Base-by-base conservation (phyloP, 2,888 invertebrate species). In the Tupiocoris notatus region DNA sequence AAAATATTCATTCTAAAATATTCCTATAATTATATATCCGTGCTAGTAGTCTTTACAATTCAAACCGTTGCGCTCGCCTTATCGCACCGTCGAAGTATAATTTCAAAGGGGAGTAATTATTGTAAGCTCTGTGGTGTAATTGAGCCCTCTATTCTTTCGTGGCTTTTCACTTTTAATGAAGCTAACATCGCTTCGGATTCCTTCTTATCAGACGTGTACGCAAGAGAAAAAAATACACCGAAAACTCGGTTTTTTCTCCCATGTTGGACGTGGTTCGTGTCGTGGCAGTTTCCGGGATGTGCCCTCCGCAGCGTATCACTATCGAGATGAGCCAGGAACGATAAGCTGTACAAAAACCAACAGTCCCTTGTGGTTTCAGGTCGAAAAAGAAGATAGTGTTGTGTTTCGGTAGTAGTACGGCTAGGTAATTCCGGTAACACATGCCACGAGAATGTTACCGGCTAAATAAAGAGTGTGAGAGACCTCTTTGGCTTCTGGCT, bases 401-500 rank as follows among this genome's bases (percentile, higher is more conserved):
- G 39, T 39, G 39, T 39, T 39, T 39, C 39, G 39, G 39, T 39
- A 12, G 3, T 39, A 39, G 39, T 39, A 12, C 6, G 12, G 39
- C 63, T 39, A 62, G 63, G 63, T 62, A 73, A 73, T 73, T 73
- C 63, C 39, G 73, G 73, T 63, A 73, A 73, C 73, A 73, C 73
- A 73, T 73, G 73, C 73, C 73, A 63, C 73, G 39, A 62, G 54
- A 63, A 73, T 62, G 62, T 62, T 73, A 70, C 70, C 63, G 20
- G 73, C 73, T 73, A 73, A 73, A 73, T 73, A 73, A 73, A 73
- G 73, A 73, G 62, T 17, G 23, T 12, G 39, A 39, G 39, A 39
- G 39, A 12, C 39, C 39, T 39, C 39, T 39, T 12, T 39, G 12
- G n/a, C n/a, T n/a, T n/a, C n/a, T n/a, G n/a, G n/a, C n/a, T n/a